These are phyloP conservation scores for Etheostoma cragini DNA, from an alignment of 2,113 vertebrate species.

Conservation along the genomic window DNA sequence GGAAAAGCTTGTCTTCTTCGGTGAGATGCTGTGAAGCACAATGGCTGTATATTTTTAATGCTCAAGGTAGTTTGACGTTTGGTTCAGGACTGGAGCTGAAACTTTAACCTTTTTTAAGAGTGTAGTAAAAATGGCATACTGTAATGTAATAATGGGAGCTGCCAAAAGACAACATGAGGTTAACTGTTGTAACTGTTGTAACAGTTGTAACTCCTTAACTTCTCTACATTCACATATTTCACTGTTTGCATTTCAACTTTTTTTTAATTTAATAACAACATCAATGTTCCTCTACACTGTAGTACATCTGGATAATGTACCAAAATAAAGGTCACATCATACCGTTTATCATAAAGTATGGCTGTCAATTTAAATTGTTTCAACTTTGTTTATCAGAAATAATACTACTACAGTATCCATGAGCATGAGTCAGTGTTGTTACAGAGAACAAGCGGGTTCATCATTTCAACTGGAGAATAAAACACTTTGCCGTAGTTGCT, in stretches of 20 bases:
- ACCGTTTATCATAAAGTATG: background rate
- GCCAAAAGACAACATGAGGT: background rate
- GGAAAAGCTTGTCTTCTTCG: background rate
- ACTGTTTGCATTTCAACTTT: background rate
- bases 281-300: background rate
- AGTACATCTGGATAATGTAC: background rate
- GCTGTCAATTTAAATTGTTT: background rate
- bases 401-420: background rate
- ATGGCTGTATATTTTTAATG: background rate
- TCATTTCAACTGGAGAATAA: background rate
- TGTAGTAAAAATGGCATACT: background rate
- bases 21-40: background rate
- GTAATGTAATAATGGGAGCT: constrained; percentile 1
- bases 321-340: background rate
- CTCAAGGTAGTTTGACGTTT: background rate
- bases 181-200: background rate
- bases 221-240: background rate
- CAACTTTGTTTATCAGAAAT: background rate
- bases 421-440: background rate
- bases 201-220: background rate
- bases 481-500: background rate
- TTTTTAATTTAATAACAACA: background rate
- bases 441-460: background rate
- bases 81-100: background rate
- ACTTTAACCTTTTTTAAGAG: background rate